phyloP scores from a whole-genome alignment of 2,113 vertebrate genomes.

The Serilophus lunatus region DNA sequence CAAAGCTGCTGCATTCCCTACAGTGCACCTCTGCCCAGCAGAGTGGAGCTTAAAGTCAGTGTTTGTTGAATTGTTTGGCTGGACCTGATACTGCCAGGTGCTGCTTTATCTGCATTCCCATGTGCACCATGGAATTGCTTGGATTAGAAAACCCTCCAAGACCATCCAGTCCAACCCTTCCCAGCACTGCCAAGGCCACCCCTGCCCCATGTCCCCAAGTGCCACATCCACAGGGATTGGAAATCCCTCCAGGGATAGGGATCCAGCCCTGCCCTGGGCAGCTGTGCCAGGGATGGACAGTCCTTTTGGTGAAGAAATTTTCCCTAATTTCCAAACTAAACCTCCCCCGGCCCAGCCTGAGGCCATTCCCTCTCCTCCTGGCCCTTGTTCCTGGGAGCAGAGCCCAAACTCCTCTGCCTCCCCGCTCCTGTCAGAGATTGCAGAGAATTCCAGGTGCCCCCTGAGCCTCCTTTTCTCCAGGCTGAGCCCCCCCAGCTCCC shows the following conservation, averaged over 20 bases:
- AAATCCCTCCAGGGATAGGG: neutral
- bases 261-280: neutral
- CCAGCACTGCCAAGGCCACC: neutral
- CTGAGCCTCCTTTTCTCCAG: too few species aligned
- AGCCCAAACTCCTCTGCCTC: accelerated
- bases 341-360: accelerated
- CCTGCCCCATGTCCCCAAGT: neutral
- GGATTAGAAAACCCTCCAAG: neutral
- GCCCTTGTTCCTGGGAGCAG: neutral
- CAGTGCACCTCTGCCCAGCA: neutral
- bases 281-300: accelerated
- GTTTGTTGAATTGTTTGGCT: neutral
- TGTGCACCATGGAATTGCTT: neutral
- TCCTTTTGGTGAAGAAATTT: too few species aligned
- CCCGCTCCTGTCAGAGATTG: neutral
- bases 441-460: neutral
- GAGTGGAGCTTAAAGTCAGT: neutral
- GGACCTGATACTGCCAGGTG: neutral
- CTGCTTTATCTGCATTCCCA: neutral
- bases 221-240: accelerated
- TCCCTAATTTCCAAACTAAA: accelerated
- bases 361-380: accelerated
- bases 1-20: neutral
- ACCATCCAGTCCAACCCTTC: accelerated
- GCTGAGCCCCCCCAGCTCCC: too few species aligned